Base-by-base conservation (phyloP, 2,113 vertebrate genomes). In the Chloropsis cyanopogon region DNA sequence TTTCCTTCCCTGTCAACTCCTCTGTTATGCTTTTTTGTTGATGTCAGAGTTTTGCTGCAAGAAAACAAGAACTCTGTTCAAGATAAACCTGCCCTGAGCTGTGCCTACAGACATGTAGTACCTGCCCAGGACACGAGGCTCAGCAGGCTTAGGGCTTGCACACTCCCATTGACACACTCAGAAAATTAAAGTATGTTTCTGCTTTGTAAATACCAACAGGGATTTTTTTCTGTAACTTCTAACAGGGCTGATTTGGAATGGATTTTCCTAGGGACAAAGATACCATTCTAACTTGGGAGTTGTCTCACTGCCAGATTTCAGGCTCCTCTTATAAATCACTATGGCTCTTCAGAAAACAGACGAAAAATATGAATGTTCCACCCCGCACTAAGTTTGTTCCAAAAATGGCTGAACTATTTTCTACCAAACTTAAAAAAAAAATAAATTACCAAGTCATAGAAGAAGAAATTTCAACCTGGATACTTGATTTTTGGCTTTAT, bases 391-490 rank as follows among this genome's bases (percentile, higher is more conserved):
- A 42, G 17, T 52, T 92, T 87, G 70, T 82, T 93, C 82, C 52
- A 66, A 92, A 96, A 95, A 73, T 56, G 75, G 68, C 71, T 73
- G 42, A 94, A 88, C 54, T 91, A 63, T 82, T 95, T 95, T 80
- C 75, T 91, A 15, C 39, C 7, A 63, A 80, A 53, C 10, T 60
- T 52, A 39, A 23, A 60, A 16, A 47, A 7, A 44, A 44, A 46
- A 46, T 20, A 11, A 29, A 24, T 18, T 60, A 22, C 20, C 16
- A 20, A 73, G 59, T 80, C 12, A 31, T 66, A 63, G n/a, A 61
- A 42, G 47, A 82, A 47, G 50, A 83, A 7, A 85, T 46, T 87
- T 82, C 25, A 82, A 29, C 49, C 31, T 71, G 47, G 10, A 20
- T 75, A 15, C 17, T 19, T 94, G 41, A 84, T 42, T 8, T 85